Evolutionary conservation across 2,113 vertebrate genomes (phyloP).

Genomic region (Carollia perspicillata): DNA sequence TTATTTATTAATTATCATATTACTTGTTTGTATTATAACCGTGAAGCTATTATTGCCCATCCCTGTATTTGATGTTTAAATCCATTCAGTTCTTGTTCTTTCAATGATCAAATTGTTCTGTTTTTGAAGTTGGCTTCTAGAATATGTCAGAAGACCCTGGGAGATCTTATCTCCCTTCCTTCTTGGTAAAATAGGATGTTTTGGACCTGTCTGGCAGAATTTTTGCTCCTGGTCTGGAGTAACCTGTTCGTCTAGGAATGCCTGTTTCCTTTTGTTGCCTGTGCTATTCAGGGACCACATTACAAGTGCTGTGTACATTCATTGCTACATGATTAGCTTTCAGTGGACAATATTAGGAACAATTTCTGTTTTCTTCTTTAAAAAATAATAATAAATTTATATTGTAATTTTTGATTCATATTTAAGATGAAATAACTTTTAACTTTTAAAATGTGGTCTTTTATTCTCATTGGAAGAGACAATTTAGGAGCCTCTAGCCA

Average conservation of each 20-base stretch:
- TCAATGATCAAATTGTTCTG: not conserved
- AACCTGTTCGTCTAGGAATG: not conserved
- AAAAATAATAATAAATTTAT: not conserved
- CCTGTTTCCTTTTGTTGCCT: not conserved
- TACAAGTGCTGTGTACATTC: not conserved
- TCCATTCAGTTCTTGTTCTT: not conserved
- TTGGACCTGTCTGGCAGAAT: not conserved
- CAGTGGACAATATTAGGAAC: not conserved
- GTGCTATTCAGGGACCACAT: not conserved
- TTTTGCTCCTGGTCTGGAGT: not conserved
- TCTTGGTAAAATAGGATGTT: not conserved
- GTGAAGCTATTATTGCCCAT: not conserved
- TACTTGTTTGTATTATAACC: not conserved
- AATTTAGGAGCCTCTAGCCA: not conserved
- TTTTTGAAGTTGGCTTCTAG: not conserved
- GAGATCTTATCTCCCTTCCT: not conserved
- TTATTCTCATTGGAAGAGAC: not conserved
- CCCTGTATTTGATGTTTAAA: not conserved
- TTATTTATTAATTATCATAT: not conserved
- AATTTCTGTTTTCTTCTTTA: not conserved
- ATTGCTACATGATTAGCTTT: not conserved
- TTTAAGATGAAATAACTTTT: not conserved
- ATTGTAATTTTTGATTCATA: not conserved
- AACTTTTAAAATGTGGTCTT: not conserved
- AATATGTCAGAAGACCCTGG: not conserved